These are phyloP conservation scores for Sparus aurata DNA, from an alignment of 2,797 vertebrate species.

Conservation along the genomic window DNA sequence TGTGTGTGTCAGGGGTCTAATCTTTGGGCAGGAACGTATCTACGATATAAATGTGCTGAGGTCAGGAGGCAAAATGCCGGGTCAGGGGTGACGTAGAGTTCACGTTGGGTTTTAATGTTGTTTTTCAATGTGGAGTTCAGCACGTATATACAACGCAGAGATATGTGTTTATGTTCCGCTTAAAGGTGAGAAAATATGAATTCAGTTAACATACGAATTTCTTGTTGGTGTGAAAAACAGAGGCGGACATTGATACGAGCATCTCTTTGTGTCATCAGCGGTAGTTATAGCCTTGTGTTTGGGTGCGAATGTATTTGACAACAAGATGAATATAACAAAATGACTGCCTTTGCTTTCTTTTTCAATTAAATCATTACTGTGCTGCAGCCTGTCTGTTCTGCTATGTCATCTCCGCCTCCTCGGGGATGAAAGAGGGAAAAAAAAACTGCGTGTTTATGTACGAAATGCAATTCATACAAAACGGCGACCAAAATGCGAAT, in stretches of 20 bases:
- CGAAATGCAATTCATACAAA: slow-evolving; percentile 62
- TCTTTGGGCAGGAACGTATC: background rate
- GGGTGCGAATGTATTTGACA: slow-evolving; percentile 71
- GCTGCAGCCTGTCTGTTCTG: slow-evolving; percentile 62
- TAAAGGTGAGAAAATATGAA: background rate
- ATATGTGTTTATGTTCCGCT: background rate
- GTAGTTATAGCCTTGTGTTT: slow-evolving; percentile 37
- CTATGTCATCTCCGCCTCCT: slow-evolving; percentile 39
- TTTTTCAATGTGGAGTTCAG: background rate
- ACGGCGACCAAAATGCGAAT: slow-evolving; percentile 59
- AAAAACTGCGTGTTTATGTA: slow-evolving; percentile 53
- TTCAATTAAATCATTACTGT: slow-evolving; percentile 80
- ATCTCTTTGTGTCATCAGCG: slow-evolving; percentile 15
- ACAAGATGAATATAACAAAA: slow-evolving; percentile 73
- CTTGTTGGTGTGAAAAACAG: background rate
- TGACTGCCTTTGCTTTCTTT: slow-evolving; percentile 52
- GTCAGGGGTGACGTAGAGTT: background rate
- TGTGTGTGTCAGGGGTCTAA: background rate
- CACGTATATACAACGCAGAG: background rate
- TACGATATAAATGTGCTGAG: background rate
- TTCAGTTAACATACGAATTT: background rate
- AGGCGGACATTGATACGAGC: slow-evolving; percentile 6
- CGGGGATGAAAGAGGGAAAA: slow-evolving; percentile 30
- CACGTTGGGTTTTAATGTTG: background rate
- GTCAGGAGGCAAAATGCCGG: background rate